Evolutionary conservation across 2,888 invertebrate genomes (phyloP).

Genomic region (Diarsia mendica): DNA sequence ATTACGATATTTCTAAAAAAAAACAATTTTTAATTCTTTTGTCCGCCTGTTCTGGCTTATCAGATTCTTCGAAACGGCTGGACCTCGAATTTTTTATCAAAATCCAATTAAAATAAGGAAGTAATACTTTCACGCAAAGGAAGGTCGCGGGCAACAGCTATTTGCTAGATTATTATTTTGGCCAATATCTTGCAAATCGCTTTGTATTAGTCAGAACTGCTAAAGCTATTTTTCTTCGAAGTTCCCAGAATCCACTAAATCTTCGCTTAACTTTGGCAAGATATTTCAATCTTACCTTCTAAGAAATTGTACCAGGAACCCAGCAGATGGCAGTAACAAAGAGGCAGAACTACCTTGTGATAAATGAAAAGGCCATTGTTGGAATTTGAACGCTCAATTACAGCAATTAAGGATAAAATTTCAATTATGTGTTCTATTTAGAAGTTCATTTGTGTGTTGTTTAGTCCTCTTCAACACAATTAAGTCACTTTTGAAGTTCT

Average conservation of each 20-base stretch:
- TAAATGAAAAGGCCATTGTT: conserved; percentile 7
- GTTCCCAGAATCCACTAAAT: background rate
- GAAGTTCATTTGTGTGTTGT: background rate
- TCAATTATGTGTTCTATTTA: background rate
- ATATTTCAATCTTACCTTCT: background rate
- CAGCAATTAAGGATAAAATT: background rate
- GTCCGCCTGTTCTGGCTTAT: too few relatives aligned
- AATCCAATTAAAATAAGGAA: too few relatives aligned
- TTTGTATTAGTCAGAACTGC: background rate
- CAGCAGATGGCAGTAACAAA: conserved; percentile 17
- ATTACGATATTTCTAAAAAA: too few relatives aligned
- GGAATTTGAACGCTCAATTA: background rate
- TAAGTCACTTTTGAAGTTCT: background rate
- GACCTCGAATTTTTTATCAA: too few relatives aligned
- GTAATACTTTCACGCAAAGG: too few relatives aligned
- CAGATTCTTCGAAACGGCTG: too few relatives aligned
- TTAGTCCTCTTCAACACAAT: background rate
- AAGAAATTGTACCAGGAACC: background rate
- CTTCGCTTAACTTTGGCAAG: background rate
- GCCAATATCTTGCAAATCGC: background rate
- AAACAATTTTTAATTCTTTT: too few relatives aligned
- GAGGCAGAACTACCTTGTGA: conserved; percentile 25
- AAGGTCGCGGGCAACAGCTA: too few relatives aligned
- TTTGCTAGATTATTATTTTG: too few relatives aligned
- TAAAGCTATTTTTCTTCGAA: background rate